Conservation (phyloP, 2,113 vertebrate species). For the Martes martes region DNA sequence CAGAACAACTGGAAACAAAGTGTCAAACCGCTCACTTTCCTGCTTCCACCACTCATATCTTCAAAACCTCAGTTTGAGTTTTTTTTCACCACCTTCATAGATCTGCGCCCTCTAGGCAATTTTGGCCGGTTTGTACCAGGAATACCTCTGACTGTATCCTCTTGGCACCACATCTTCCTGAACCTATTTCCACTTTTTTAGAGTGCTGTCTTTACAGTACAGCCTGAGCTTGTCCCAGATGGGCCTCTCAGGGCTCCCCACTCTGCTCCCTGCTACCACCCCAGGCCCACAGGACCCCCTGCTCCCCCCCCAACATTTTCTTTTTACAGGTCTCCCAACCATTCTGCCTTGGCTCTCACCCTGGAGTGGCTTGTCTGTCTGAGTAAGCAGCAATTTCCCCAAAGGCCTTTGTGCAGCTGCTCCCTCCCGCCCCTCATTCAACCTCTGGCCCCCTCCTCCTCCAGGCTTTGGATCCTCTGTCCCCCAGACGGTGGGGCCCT, state of each 20-base stretch:
- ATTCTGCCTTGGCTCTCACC: not conserved
- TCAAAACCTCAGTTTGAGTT: not conserved
- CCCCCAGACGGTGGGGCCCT: not conserved
- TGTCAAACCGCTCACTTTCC: not conserved
- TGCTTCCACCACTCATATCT: not conserved
- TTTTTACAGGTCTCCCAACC: too few species aligned
- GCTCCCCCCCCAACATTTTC: not conserved
- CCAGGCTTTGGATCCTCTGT: not conserved
- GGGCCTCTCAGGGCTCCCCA: not conserved
- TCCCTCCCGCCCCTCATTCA: accelerated
- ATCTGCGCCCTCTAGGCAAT: not conserved
- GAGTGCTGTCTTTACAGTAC: not conserved
- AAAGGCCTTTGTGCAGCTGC: not conserved
- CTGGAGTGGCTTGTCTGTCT: not conserved
- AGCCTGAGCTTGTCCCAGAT: accelerated
- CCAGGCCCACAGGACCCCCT: not conserved
- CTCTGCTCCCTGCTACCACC: too few species aligned
- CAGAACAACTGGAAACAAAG: not conserved
- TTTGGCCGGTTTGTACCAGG: not conserved
- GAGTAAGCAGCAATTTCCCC: not conserved
- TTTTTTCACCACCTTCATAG: not conserved
- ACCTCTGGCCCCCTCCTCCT: not conserved
- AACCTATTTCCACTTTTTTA: not conserved
- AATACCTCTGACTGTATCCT: not conserved
- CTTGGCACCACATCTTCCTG: too few species aligned